Evolutionary conservation across 2,797 vertebrate genomes (phyloP), one percentile per base, ranked within the genome.

Genomic region (Poecilia gillii): DNA sequence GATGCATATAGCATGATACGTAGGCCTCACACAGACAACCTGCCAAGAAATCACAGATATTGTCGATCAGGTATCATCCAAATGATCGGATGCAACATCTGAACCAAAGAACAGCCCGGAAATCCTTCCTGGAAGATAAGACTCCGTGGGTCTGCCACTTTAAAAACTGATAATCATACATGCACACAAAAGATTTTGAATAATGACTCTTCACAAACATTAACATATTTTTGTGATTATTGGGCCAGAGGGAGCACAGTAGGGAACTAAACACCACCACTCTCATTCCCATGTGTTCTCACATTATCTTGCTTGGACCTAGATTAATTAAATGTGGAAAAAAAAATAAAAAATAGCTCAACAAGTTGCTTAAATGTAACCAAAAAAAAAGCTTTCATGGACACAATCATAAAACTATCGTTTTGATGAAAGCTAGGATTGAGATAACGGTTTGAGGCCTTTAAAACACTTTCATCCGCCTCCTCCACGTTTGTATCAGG

Each of bases 201-300:
- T 46, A 71, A 71, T 71, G 8, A 25, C 68, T 71, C 68, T 16
- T 71, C 33, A 53, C 31, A 76, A 64, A 41, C 4, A 3, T 68
- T 16, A 49, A 14, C 75, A 39, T 68, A 53, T 68, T 25, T 33
- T 6, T n/a, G 14, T 7, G 14, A 68, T 76, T 49, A 43, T 20
- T 28, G 51, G 16, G 73, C 12, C 51, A 55, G 49, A 53, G 73
- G 51, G 51, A 74, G 73, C 64, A 41, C 64, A 68, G 64, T 68
- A 68, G 68, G 68, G 41, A 71, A 71, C 6, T 45, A 28, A 71
- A 71, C 68, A 71, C 68, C 9, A 53, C n/a, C 46, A 25, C 20
- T 6, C 28, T 36, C 11, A 53, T 39, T 73, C 72, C 49, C 49
- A 71, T 46, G 41, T 45, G 68, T 71, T 71, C 43, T 71, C 43